These are phyloP conservation scores for Austrofundulus limnaeus DNA, from an alignment of 2,113 vertebrate species.

Conservation along the genomic window DNA sequence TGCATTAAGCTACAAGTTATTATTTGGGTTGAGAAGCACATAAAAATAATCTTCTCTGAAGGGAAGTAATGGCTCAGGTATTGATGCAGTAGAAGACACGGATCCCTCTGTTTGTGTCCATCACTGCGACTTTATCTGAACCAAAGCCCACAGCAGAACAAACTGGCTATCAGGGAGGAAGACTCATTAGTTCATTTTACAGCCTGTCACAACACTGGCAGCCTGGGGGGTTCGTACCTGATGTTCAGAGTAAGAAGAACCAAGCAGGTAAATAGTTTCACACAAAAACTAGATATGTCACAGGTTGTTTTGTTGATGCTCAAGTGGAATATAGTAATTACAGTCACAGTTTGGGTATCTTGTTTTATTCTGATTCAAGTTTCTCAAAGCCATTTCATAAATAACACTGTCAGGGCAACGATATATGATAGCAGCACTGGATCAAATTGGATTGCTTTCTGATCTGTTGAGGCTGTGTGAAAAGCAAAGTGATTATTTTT, in stretches of 20 bases:
- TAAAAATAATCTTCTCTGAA: slow-evolving; percentile 10
- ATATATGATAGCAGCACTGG: not conserved
- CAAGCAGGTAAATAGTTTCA: slow-evolving; percentile 37
- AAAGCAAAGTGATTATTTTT: slow-evolving; percentile 46
- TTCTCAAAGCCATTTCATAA: slow-evolving; percentile 15
- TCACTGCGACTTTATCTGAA: slow-evolving; percentile 48
- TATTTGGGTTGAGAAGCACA: not conserved
- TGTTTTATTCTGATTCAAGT: slow-evolving; percentile 13
- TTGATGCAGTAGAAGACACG: slow-evolving; percentile 38
- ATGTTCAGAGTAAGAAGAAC: not conserved
- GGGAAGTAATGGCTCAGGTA: slow-evolving; percentile 40
- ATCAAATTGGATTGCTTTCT: slow-evolving; percentile 14
- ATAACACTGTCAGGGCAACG: slow-evolving; percentile 9
- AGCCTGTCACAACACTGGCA: slow-evolving; percentile 35
- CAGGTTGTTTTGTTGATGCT: slow-evolving; percentile 23
- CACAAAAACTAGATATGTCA: slow-evolving; percentile 41
- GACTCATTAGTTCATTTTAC: slow-evolving; percentile 51
- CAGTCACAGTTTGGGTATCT: not conserved
- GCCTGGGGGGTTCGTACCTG: slow-evolving; percentile 16
- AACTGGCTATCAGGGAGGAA: slow-evolving; percentile 42
- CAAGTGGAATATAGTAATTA: slow-evolving; percentile 24
- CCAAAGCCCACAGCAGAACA: slow-evolving; percentile 14
- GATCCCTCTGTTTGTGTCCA: slow-evolving; percentile 26
- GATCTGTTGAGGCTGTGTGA: slow-evolving; percentile 34
- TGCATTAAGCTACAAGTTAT: not conserved